Conservation (phyloP, 1,140 invertebrate genomes). For the Protaetia brevitarsis region DNA sequence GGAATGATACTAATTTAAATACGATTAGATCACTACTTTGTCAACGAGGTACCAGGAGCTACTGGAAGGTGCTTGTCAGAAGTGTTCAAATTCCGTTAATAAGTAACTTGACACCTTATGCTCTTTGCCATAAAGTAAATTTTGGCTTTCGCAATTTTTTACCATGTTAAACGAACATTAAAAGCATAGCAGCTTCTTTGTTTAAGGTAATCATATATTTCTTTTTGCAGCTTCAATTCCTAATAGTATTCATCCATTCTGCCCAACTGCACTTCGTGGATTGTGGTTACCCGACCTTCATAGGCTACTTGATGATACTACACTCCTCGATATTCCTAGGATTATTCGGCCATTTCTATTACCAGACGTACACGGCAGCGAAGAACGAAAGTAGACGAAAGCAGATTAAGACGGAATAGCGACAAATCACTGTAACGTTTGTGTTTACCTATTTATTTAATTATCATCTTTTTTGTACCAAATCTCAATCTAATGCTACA, state of each 20-base stretch:
- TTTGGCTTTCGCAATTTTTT: no score
- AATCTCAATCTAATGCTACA: background rate
- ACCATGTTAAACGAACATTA: no score
- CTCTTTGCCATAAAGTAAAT: no score
- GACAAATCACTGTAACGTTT: background rate
- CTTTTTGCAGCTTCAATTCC: constrained; percentile 67
- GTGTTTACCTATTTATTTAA: background rate
- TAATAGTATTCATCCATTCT: constrained; percentile 71
- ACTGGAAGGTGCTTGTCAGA: no score
- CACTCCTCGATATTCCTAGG: constrained; percentile 90
- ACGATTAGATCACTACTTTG: no score
- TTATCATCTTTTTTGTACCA: background rate
- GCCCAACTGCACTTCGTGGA: constrained; percentile 70
- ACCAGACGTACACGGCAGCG: constrained; percentile 65
- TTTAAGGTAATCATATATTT: no score
- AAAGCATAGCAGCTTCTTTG: no score
- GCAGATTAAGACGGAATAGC: background rate
- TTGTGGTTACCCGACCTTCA: constrained; percentile 73
- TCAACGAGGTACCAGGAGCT: no score
- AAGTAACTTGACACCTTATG: no score
- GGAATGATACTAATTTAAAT: no score
- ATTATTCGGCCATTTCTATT: constrained; percentile 89
- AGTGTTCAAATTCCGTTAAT: no score
- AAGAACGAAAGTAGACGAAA: no score
- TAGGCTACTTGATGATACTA: constrained; percentile 72